Evolutionary conservation across 2,113 vertebrate genomes (phyloP), one percentile per base, ranked within the genome.

Genomic region (Hippocampus guttulatus): DNA sequence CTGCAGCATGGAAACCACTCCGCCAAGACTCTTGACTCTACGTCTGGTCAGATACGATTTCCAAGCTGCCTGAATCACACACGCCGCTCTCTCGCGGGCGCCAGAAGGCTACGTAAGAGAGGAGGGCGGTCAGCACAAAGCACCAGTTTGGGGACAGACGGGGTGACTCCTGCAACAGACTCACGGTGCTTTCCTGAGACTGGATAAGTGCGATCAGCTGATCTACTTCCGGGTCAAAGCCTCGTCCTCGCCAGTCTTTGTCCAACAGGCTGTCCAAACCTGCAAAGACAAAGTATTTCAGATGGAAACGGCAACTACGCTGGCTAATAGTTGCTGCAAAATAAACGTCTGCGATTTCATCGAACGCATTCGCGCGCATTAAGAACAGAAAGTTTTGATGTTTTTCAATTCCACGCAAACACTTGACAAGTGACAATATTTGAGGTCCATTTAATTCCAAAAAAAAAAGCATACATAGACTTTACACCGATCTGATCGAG

Each of bases 21-120:
- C 88, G 30, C 86, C 93, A 21, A 99, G 94, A 68, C 88, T 96
- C 91, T 92, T 95, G 73, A 97, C 81, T 82, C 95, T 92, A 70
- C 88, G 93, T 68, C 97, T 92, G 30, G 93, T 96, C 84, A 82
- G 91, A 88, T 92, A 93, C 67, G 95, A 95, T 64, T 92, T 92
- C 96, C 96, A 99, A 0, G 69, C 81, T 58, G 96, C 95, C 88
- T 99, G 97, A 86, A 98, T 95, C 82, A 91, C 71, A 76, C 91
- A 92, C 21, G 95, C 95, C 64, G 96, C 95, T 77, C 82, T 85
- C 87, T 93, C 90, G 38, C 80, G 85, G 80, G 92, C 93, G 89
- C 92, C 66, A 7, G 65, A 67, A 0, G n/a, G 75, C 84, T 90
- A 10, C 57, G 77, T 12, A 64, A 21, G 51, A 2, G 11, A 54